These are phyloP conservation scores for Carassius auratus DNA, from an alignment of 2,113 vertebrate species.

Conservation along the genomic window DNA sequence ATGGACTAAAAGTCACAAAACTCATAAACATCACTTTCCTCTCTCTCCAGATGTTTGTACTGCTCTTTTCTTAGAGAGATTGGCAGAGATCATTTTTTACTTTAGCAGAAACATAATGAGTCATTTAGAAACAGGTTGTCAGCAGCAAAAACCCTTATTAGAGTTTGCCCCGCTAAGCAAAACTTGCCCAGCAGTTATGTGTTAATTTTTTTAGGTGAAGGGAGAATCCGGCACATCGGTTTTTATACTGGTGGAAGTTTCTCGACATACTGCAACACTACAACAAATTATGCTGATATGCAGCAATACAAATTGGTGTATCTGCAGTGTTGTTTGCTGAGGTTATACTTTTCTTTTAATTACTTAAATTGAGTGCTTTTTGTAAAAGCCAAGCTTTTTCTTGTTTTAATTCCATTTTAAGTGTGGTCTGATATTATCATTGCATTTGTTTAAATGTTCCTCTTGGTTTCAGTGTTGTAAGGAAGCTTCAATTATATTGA, in stretches of 20 bases:
- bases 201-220: slow-evolving; percentile 39
- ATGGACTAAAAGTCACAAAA: neutral
- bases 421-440: neutral
- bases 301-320: slow-evolving; percentile 8
- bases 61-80: slow-evolving; percentile 9
- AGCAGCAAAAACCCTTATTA: slow-evolving; percentile 24
- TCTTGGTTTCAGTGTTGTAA: neutral
- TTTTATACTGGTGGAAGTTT: slow-evolving; percentile 28
- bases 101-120: slow-evolving; percentile 26
- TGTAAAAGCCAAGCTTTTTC: neutral
- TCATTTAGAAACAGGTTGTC: slow-evolving; percentile 43
- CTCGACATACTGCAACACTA: slow-evolving; percentile 22
- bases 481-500: neutral
- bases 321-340: slow-evolving; percentile 23
- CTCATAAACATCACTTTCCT: neutral
- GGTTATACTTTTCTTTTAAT: slow-evolving; percentile 21
- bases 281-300: slow-evolving; percentile 28
- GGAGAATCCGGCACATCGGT: slow-evolving; percentile 13
- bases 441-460: slow-evolving; percentile 33
- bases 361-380: slow-evolving; percentile 1
- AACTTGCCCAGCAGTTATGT: slow-evolving; percentile 35
- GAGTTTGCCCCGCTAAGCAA: slow-evolving; percentile 34
- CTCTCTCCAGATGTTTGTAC: neutral
- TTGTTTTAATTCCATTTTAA: neutral
- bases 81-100: slow-evolving; percentile 21